Base-by-base conservation (phyloP, 2,888 invertebrate genomes). In the Oeneis ivallda region DNA sequence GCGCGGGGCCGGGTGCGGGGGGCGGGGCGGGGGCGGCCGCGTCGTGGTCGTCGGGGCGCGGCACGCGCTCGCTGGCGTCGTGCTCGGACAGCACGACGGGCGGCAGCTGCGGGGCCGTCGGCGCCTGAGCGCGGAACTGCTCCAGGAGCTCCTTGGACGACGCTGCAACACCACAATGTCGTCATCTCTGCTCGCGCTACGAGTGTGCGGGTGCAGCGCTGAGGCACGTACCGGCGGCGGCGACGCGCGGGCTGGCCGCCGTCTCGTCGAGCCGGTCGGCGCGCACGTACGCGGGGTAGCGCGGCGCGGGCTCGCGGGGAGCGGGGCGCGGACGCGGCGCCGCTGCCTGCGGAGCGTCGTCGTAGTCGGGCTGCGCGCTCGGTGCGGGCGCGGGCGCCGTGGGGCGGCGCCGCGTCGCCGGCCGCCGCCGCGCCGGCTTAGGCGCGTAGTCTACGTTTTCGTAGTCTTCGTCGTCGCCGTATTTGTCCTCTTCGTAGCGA, bases 111-210 rank as follows among this genome's bases (percentile, higher is more conserved):
- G 85, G 84, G 6, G 79, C 71, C 0, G 63, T 54, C 0, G 85
- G 80, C 60, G 63, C 65, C 67, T 86, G 84, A 56, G 71, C 77
- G 6, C 74, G 81, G 78, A 82, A 88, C 72, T 80, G 69, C 74
- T 80, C 76, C 60, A 88, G 71, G 45, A 87, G 75, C 60, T 79
- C 71, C 64, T 70, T 70, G 0, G 87, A 81, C 26, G 82, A 74
- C 13, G 73, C 88, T 86, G 76, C 15, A 62, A 50, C 26, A 37
- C 11, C 9, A 37, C 39, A 5, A 5, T 17, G 7, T 41, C 41
- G 41, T 4, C n/a, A n/a, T n/a, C n/a, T n/a, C n/a, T n/a, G n/a
- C n/a, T n/a, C n/a, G n/a, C n/a, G n/a, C n/a, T n/a, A n/a, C n/a
- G n/a, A n/a, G n/a, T n/a, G n/a, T n/a, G n/a, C n/a, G n/a, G 11